Conservation (phyloP, 2,113 vertebrate genomes). For the Falco punctatus region DNA sequence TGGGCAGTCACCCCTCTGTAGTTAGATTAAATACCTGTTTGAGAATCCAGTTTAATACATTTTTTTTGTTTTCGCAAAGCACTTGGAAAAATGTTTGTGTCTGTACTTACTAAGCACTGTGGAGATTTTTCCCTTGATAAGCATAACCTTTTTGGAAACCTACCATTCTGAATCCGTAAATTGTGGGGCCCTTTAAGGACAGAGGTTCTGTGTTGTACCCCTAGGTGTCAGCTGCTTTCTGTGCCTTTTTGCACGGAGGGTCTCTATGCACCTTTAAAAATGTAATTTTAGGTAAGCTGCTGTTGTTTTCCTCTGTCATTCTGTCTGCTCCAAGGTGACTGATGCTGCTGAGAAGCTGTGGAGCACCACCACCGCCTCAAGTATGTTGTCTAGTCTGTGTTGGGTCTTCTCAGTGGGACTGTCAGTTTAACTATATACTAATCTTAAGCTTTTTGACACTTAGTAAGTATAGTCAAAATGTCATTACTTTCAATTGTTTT, state of each 20-base stretch:
- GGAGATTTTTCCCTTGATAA: background rate
- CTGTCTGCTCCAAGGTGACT: background rate
- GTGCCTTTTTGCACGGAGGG: background rate
- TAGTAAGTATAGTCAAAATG: background rate
- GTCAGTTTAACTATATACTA: background rate
- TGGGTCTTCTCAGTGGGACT: background rate
- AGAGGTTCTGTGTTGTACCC: background rate
- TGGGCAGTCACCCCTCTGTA: background rate
- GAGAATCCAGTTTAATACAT: background rate
- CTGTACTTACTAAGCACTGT: background rate
- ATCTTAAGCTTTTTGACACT: background rate
- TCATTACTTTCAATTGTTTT: constrained; percentile 13
- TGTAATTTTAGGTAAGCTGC: background rate
- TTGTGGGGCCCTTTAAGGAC: background rate
- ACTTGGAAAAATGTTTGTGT: background rate
- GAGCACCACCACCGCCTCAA: background rate
- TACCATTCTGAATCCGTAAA: background rate
- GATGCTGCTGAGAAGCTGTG: background rate
- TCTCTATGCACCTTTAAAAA: background rate
- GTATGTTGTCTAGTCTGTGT: background rate
- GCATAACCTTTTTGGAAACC: background rate
- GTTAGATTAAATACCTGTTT: background rate
- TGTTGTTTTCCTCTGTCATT: background rate
- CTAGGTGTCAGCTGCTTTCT: background rate
- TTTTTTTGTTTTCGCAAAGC: background rate